A percentile compares a stretch with the other conserved stretches of the same genome.
phyloP scores from a whole-genome alignment of 2,797 vertebrate genomes.

The Coreius guichenoti region DNA sequence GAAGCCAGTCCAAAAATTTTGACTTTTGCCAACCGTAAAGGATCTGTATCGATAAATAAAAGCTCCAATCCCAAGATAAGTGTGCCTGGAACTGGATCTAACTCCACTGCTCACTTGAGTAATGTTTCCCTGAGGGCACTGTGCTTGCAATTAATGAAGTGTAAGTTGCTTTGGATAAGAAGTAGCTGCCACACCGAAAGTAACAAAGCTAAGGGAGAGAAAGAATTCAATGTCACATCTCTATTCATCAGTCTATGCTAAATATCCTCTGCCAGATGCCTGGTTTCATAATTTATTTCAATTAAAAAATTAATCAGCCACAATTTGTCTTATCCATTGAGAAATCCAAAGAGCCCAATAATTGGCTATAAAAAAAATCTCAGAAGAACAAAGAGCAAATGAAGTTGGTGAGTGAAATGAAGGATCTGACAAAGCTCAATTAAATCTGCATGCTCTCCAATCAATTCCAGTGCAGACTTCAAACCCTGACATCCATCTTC shows the following conservation, averaged over 20 bases:
- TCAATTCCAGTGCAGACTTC: slow-evolving; percentile 70
- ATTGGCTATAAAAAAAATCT: slow-evolving; percentile 22
- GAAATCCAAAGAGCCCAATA: slow-evolving; percentile 40
- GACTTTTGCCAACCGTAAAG: slow-evolving; percentile 1
- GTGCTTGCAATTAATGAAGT: slow-evolving; percentile 20
- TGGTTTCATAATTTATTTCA: slow-evolving; percentile 31
- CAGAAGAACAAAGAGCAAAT: slow-evolving; percentile 28
- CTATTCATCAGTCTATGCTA: slow-evolving; percentile 17
- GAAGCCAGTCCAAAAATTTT: background rate
- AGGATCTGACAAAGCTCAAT: slow-evolving; percentile 67
- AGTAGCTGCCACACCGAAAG: background rate
- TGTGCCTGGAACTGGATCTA: slow-evolving; percentile 26
- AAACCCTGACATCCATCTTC: slow-evolving; percentile 67
- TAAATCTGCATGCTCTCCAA: slow-evolving; percentile 71
- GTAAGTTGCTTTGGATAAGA: slow-evolving; percentile 18
- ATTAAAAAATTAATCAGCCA: slow-evolving; percentile 43
- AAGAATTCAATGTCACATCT: slow-evolving; percentile 37
- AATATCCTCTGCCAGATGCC: slow-evolving; percentile 29
- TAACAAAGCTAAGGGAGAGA: slow-evolving; percentile 21
- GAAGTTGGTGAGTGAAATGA: slow-evolving; percentile 51
- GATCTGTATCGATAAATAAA: background rate
- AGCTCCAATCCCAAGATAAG: slow-evolving; percentile 21
- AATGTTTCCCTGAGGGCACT: slow-evolving; percentile 30
- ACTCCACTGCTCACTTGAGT: slow-evolving; percentile 26
- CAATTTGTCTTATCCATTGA: slow-evolving; percentile 36